These are phyloP conservation scores for Prunella himalayana DNA, from an alignment of 2,113 vertebrate genomes.

Conservation along the genomic window DNA sequence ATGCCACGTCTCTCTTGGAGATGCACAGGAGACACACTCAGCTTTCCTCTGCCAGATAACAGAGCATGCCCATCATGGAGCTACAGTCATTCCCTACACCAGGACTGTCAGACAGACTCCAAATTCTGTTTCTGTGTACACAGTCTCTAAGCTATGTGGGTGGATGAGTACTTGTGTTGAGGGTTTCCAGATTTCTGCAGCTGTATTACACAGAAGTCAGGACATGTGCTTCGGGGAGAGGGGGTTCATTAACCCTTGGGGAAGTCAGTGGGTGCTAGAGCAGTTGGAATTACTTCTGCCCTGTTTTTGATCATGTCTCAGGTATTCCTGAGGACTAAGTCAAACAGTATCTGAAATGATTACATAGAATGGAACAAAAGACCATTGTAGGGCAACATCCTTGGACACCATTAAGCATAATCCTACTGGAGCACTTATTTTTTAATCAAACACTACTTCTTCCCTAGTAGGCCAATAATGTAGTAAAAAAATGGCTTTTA, in stretches of 20 bases:
- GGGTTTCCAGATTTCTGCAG: neutral
- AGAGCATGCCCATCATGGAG: neutral
- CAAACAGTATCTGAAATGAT: neutral
- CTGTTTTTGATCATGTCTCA: neutral
- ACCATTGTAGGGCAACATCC: neutral
- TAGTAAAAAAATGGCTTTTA: neutral
- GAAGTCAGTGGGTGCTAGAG: neutral
- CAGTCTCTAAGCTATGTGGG: fast-evolving
- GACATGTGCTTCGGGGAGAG: neutral
- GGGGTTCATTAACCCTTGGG: neutral
- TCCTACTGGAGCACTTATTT: neutral
- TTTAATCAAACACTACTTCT: neutral
- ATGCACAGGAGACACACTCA: neutral
- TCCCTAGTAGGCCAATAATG: neutral
- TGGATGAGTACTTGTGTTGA: neutral
- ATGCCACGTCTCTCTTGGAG: neutral
- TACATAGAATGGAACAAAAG: neutral
- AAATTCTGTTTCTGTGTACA: fast-evolving
- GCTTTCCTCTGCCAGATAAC: neutral
- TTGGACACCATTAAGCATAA: neutral
- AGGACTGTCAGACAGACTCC: neutral
- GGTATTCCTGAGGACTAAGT: neutral
- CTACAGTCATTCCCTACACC: neutral
- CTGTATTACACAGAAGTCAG: fast-evolving
- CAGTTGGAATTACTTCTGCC: neutral